Percentiles rank a stretch among this genome's conserved stretches.
phyloP scores from a whole-genome alignment of 2,113 vertebrate genomes.

The Scortum barcoo region DNA sequence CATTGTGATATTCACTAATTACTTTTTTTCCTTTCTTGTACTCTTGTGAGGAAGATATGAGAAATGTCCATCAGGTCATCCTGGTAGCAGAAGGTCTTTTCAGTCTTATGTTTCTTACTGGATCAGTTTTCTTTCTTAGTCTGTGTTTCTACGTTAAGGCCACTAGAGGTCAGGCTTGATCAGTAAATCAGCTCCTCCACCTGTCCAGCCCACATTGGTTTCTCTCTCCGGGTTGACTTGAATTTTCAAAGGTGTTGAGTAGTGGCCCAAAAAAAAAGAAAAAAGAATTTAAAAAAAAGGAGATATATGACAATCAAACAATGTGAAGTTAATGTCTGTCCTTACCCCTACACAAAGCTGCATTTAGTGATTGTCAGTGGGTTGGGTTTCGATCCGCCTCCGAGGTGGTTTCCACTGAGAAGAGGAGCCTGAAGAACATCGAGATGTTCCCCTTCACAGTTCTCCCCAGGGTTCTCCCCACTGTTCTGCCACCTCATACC shows the following conservation, averaged over 20 bases:
- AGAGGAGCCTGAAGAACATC: conserved; percentile 58
- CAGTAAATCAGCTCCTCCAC: conserved; percentile 15
- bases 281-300: too few species aligned
- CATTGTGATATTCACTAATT: too few species aligned
- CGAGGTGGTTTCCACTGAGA: conserved; percentile 74
- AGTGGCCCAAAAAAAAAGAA: too few species aligned
- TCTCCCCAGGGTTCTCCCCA: conserved; percentile 71
- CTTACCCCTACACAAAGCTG: conserved; percentile 34
- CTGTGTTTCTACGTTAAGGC: conserved; percentile 28
- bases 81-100: background rate
- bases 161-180: conserved; percentile 72
- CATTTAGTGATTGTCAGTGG: conserved; percentile 46
- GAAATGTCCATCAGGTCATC: background rate
- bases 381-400: conserved; percentile 73
- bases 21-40: background rate
- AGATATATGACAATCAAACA: conserved; percentile 1
- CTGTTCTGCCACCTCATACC: conserved; percentile 73
- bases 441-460: conserved; percentile 63
- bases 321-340: conserved; percentile 20
- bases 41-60: background rate
- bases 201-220: conserved; percentile 7
- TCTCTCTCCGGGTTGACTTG: background rate
- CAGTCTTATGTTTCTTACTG: background rate
- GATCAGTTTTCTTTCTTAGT: background rate
- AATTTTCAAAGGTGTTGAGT: background rate